These are phyloP conservation scores for Pomatorhinus ruficollis DNA, from an alignment of 2,113 vertebrate genomes.

Conservation along the genomic window DNA sequence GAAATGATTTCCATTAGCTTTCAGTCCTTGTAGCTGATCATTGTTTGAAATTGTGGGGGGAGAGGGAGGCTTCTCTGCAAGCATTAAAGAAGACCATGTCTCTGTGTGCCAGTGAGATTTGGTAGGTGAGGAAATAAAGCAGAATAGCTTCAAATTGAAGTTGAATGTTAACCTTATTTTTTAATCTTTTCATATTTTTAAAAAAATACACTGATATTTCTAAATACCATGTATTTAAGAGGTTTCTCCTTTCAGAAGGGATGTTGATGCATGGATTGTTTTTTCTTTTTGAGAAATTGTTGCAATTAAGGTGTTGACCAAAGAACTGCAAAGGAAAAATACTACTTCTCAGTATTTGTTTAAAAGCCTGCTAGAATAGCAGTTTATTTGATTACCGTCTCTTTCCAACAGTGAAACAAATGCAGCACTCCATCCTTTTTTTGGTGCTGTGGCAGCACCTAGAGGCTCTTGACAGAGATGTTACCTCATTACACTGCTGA, in stretches of 20 bases:
- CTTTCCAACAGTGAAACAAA: neutral
- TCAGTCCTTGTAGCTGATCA: neutral
- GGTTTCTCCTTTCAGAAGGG: neutral
- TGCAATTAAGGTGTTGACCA: neutral
- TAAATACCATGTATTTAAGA: neutral
- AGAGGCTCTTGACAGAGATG: slow-evolving; percentile 8
- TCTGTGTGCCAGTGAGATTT: neutral
- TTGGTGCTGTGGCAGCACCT: slow-evolving; percentile 43
- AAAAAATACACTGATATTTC: neutral
- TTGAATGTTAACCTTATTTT: neutral
- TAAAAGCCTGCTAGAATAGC: neutral
- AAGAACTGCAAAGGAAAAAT: slow-evolving; percentile 2
- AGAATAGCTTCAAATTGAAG: neutral
- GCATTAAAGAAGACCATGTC: neutral
- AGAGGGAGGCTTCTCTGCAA: neutral
- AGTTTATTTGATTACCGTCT: neutral
- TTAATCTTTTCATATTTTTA: neutral
- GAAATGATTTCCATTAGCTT: neutral
- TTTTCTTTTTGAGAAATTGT: neutral
- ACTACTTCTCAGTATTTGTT: neutral
- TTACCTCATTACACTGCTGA: neutral
- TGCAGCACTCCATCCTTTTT: neutral
- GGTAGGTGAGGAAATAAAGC: neutral
- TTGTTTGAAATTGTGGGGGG: neutral
- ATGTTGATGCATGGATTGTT: neutral